A percentile compares a stretch with the other conserved stretches of the same genome.
phyloP scores from a whole-genome alignment of 2,888 invertebrate species.

The Geotrupes spiniger region DNA sequence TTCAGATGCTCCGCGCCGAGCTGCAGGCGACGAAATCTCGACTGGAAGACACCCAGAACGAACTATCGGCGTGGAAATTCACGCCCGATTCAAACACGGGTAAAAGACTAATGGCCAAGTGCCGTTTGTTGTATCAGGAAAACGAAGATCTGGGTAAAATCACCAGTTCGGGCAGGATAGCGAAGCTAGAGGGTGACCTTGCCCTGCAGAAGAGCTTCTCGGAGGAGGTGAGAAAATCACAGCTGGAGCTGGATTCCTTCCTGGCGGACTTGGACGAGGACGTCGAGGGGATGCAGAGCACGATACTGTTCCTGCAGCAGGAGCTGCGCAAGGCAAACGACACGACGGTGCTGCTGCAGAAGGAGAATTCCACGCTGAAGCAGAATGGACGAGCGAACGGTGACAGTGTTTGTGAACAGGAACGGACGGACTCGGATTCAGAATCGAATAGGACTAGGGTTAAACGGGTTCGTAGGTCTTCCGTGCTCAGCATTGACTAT shows the following conservation, averaged over 20 bases:
- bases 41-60: conserved; percentile 95
- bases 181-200: conserved; percentile 92
- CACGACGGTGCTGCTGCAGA: conserved; percentile 56
- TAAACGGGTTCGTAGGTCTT: conserved; percentile 69
- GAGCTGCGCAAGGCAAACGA: conserved; percentile 84
- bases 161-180: conserved; percentile 91
- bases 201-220: conserved; percentile 93
- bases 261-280: conserved; percentile 95
- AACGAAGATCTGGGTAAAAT: conserved; percentile 96
- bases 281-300: conserved; percentile 98
- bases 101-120: conserved; percentile 96
- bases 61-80: conserved; percentile 98
- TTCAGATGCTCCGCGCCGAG: conserved; percentile 88
- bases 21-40: conserved; percentile 84
- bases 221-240: conserved; percentile 94
- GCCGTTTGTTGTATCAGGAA: conserved; percentile 90
- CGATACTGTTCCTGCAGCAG: conserved; percentile 90
- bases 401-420: conserved; percentile 46
- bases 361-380: conserved; percentile 52
- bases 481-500: conserved; percentile 70
- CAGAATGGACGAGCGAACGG: conserved; percentile 36
- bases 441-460: conserved; percentile 53
- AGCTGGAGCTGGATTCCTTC: conserved; percentile 94
- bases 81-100: conserved; percentile 99
- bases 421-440: conserved; percentile 50